These are phyloP conservation scores for Salvelinus fontinalis DNA, from an alignment of 2,113 vertebrate species.

Conservation along the genomic window DNA sequence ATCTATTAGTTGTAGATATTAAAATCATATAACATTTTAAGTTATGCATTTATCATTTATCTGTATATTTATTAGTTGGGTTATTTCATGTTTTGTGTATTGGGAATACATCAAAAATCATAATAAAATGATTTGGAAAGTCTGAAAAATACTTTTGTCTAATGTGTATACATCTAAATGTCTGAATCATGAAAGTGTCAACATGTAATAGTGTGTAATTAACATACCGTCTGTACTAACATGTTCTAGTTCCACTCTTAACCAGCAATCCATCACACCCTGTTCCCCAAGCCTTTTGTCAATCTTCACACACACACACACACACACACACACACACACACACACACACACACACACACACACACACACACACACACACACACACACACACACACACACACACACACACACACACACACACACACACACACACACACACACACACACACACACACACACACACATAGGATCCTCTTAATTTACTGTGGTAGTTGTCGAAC, in stretches of 20 bases:
- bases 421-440: slow-evolving; percentile 2
- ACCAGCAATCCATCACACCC: too few relatives aligned
- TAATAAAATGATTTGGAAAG: slow-evolving; percentile 50
- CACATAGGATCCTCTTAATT: slow-evolving; percentile 66
- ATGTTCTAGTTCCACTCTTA: slow-evolving; percentile 1
- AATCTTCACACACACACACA: too few relatives aligned
- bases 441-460: slow-evolving; percentile 24
- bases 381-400: too few relatives aligned
- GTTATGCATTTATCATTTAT: too few relatives aligned
- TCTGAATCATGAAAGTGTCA: neutral
- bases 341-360: too few relatives aligned
- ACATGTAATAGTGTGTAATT: slow-evolving; percentile 3
- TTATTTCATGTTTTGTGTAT: slow-evolving; percentile 3
- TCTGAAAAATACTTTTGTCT: slow-evolving; percentile 23
- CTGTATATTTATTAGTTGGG: too few relatives aligned
- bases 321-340: too few relatives aligned
- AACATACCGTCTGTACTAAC: neutral
- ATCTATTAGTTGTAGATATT: too few relatives aligned
- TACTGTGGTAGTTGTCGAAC: slow-evolving; percentile 61
- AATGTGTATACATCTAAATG: slow-evolving; percentile 18
- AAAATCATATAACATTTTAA: too few relatives aligned
- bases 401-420: too few relatives aligned
- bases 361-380: too few relatives aligned
- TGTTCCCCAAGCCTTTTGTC: slow-evolving; percentile 34
- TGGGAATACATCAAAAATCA: slow-evolving; percentile 20